These are phyloP conservation scores for Whitmania pigra DNA, from an alignment of 1,140 invertebrate species.

Conservation along the genomic window DNA sequence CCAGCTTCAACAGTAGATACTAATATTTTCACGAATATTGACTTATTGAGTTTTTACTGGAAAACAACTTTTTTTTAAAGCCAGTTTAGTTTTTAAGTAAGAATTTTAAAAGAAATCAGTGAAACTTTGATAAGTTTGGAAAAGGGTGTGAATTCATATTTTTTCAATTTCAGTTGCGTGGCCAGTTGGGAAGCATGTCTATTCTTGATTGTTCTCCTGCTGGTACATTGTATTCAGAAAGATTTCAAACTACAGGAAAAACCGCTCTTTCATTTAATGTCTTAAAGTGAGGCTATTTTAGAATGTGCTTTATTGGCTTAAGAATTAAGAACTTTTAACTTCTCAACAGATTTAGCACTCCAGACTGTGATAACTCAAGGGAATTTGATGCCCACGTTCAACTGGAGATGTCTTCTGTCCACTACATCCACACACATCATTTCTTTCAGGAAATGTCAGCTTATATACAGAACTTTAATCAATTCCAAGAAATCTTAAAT, in stretches of 20 bases:
- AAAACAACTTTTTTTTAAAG: no score
- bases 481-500: conserved; percentile 60
- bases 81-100: not conserved
- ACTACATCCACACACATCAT: conserved; percentile 85
- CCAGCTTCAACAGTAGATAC: no score
- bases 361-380: conserved; percentile 40
- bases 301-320: conserved; percentile 38
- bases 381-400: conserved; percentile 65
- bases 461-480: conserved; percentile 73
- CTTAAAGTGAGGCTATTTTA: conserved; percentile 40
- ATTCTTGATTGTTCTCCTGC: conserved; percentile 63
- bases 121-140: not conserved
- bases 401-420: conserved; percentile 48
- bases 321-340: not conserved
- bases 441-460: conserved; percentile 73
- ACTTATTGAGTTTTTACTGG: no score
- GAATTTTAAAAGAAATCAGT: not conserved
- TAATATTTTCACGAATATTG: no score
- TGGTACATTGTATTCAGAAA: conserved; percentile 64
- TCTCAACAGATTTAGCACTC: conserved; percentile 40
- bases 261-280: conserved; percentile 62
- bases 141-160: not conserved
- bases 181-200: conserved; percentile 60
- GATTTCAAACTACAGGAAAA: conserved; percentile 72
- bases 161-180: conserved; percentile 8